Evolutionary conservation across 2,797 vertebrate species (phyloP).

Genomic region (Lepilemur septentrionalis): DNA sequence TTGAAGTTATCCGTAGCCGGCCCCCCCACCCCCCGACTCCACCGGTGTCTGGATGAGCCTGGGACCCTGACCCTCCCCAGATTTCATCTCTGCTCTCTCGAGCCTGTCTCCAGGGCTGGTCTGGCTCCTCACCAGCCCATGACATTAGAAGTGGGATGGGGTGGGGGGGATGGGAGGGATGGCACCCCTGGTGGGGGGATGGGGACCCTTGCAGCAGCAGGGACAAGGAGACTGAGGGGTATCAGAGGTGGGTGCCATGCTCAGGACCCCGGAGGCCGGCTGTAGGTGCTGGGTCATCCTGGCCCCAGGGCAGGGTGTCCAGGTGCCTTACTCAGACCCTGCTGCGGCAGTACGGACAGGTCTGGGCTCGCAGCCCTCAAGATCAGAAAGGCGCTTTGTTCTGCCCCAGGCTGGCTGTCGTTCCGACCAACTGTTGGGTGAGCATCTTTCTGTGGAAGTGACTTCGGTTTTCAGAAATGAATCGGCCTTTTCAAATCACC

Average conservation of each 20-base stretch:
- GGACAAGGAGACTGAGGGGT: background rate
- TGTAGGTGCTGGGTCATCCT: background rate
- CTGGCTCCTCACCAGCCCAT: background rate
- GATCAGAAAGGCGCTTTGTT: background rate
- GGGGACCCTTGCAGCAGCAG: background rate
- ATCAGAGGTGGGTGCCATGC: background rate
- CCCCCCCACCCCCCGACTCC: background rate
- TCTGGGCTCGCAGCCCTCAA: background rate
- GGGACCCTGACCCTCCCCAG: background rate
- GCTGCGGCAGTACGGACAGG: too few relatives aligned
- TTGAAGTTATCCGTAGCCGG: background rate
- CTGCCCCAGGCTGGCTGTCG: background rate
- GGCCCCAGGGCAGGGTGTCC: background rate
- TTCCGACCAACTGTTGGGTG: background rate
- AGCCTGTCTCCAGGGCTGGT: background rate
- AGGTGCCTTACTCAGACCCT: background rate
- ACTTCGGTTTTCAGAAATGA: slow-evolving; percentile 12
- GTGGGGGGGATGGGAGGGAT: background rate
- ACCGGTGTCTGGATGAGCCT: background rate
- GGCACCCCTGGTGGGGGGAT: background rate
- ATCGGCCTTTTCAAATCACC: background rate
- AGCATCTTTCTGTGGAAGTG: background rate
- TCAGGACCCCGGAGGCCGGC: background rate
- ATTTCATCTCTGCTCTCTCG: background rate
- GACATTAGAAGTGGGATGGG: background rate